Conservation (phyloP, 2,113 vertebrate species). For the Pitta sordida region DNA sequence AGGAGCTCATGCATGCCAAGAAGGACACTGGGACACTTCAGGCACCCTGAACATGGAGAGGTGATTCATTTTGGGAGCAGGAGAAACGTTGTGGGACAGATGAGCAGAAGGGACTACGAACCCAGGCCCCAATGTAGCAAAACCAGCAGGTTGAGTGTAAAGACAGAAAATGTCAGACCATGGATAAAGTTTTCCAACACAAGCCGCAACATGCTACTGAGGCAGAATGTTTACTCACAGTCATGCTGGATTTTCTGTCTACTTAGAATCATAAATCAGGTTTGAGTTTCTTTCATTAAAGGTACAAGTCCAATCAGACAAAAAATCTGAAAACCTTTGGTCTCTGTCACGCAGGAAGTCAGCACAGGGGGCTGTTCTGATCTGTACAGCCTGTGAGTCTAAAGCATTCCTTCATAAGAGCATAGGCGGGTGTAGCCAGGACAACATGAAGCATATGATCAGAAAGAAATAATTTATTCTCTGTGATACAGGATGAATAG, state of each 20-base stretch:
- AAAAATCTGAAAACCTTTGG: background rate
- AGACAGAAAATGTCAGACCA: background rate
- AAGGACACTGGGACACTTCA: background rate
- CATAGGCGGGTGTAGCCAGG: background rate
- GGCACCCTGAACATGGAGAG: accelerated
- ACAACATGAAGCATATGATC: background rate
- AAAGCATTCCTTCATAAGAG: slow-evolving; percentile 35
- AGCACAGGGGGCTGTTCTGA: background rate
- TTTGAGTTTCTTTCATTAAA: background rate
- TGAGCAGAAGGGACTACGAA: background rate
- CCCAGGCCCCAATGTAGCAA: background rate
- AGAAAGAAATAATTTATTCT: slow-evolving; percentile 46
- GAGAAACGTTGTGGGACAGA: background rate
- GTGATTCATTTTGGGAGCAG: background rate
- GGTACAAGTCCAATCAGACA: background rate
- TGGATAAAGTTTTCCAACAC: background rate
- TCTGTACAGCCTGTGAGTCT: background rate
- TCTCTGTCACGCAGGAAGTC: background rate
- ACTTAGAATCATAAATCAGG: background rate
- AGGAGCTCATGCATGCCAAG: accelerated
- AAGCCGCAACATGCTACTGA: background rate
- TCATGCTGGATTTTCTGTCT: background rate
- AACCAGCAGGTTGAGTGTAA: background rate
- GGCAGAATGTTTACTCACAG: background rate
- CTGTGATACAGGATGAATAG: slow-evolving; percentile 39